Evolutionary conservation across 2,888 invertebrate species (phyloP).

Genomic region (Orthosia gothica): DNA sequence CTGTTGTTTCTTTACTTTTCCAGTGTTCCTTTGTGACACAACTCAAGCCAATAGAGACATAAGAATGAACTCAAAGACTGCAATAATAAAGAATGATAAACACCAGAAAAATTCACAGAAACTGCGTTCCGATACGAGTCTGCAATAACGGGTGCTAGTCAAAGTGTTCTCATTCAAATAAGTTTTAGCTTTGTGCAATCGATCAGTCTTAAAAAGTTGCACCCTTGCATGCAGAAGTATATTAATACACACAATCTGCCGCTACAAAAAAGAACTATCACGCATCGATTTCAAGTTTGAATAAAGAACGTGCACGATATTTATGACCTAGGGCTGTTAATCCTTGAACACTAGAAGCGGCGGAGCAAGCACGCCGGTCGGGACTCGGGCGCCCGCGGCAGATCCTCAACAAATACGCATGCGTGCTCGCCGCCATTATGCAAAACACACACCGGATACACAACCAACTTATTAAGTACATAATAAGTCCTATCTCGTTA

Average conservation of each 20-base stretch:
- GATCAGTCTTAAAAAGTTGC: not conserved
- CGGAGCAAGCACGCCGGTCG: conserved; percentile 57
- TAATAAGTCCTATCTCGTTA: conserved; percentile 82
- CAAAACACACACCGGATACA: conserved; percentile 86
- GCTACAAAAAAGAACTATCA: conserved; percentile 22
- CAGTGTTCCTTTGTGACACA: not conserved
- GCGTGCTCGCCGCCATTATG: conserved; percentile 82
- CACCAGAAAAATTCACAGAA: not conserved
- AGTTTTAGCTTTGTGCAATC: not conserved
- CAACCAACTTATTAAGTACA: conserved; percentile 80
- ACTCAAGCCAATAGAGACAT: conserved; percentile 14
- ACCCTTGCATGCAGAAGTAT: conserved; percentile 10
- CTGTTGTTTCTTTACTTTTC: not conserved
- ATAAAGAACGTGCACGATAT: conserved; percentile 74
- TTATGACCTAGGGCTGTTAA: conserved; percentile 69
- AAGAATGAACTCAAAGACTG: conserved; percentile 1
- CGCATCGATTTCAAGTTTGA: conserved; percentile 46
- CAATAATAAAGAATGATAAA: not conserved
- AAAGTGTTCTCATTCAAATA: not conserved
- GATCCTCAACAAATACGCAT: conserved; percentile 72
- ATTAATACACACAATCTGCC: conserved; percentile 22
- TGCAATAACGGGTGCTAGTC: not conserved
- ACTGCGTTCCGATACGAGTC: not conserved
- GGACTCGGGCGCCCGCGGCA: conserved; percentile 71
- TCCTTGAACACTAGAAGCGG: conserved; percentile 76